phyloP scores from a whole-genome alignment of 1,140 invertebrate species.

The Euwallacea fornicatus region DNA sequence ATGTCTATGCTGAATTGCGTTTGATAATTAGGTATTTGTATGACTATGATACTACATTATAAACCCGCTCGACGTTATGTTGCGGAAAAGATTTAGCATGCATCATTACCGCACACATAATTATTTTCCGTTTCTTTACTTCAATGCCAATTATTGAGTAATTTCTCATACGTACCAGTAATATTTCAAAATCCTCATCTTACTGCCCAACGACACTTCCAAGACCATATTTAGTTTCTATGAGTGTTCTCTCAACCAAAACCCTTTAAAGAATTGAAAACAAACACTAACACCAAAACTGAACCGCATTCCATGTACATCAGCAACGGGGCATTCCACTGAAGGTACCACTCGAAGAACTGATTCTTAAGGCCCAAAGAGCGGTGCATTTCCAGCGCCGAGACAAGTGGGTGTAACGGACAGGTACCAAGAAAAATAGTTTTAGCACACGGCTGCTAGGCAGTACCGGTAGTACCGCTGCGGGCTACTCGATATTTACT shows the following conservation, averaged over 20 bases:
- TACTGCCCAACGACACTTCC: conserved; percentile 24
- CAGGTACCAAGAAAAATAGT: conserved; percentile 46
- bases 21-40: too few relatives aligned
- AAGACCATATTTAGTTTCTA: conserved; percentile 17
- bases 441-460: conserved; percentile 28
- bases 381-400: conserved; percentile 29
- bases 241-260: neutral
- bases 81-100: too few relatives aligned
- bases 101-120: too few relatives aligned
- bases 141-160: neutral
- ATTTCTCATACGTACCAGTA: conserved; percentile 48
- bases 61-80: too few relatives aligned
- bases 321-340: conserved; percentile 13
- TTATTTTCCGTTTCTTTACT: too few relatives aligned
- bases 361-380: conserved; percentile 26
- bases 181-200: conserved; percentile 52
- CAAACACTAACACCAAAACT: conserved; percentile 13
- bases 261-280: conserved; percentile 3
- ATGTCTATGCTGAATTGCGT: too few relatives aligned
- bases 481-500: conserved; percentile 41
- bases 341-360: conserved; percentile 23
- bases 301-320: conserved; percentile 23
- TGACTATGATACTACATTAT: too few relatives aligned
- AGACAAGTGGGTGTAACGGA: conserved; percentile 48
- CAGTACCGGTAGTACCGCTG: conserved; percentile 10